Evolutionary conservation across 2,113 vertebrate genomes (phyloP).

Genomic region (Barbus barbus): DNA sequence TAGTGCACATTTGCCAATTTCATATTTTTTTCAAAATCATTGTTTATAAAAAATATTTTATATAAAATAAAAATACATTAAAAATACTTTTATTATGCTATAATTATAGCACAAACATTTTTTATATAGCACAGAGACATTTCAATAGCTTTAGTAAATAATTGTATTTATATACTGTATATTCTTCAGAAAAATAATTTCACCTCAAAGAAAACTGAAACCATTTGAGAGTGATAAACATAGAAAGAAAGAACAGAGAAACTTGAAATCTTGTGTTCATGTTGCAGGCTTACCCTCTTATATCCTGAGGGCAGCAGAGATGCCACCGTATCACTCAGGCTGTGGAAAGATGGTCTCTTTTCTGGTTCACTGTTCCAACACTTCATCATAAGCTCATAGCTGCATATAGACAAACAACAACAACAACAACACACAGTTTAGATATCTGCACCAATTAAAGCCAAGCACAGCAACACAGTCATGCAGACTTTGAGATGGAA

Average conservation of each 20-base stretch:
- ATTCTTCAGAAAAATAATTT: not conserved
- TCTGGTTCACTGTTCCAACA: slow-evolving; percentile 98
- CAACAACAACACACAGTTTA: slow-evolving; percentile 47
- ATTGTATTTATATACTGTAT: not conserved
- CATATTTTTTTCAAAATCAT: too few relatives aligned
- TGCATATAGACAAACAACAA: slow-evolving; percentile 63
- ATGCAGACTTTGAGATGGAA: slow-evolving; percentile 18
- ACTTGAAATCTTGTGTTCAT: not conserved
- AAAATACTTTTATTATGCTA: not conserved
- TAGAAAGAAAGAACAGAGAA: not conserved
- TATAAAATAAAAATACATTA: not conserved
- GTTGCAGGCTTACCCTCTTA: slow-evolving; percentile 83
- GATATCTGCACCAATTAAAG: not conserved
- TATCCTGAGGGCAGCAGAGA: slow-evolving; percentile 90
- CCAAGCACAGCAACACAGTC: not conserved
- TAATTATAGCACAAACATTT: not conserved
- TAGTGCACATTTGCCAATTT: too few relatives aligned
- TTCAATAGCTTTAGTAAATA: too few relatives aligned
- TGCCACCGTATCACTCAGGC: slow-evolving; percentile 88
- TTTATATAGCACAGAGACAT: not conserved
- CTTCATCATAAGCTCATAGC: slow-evolving; percentile 97
- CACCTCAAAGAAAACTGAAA: not conserved
- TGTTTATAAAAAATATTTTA: too few relatives aligned
- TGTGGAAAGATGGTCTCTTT: slow-evolving; percentile 95
- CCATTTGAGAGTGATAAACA: not conserved